Conservation (phyloP, 1,140 invertebrate species). For the Pseudachorutes palmiensis region DNA sequence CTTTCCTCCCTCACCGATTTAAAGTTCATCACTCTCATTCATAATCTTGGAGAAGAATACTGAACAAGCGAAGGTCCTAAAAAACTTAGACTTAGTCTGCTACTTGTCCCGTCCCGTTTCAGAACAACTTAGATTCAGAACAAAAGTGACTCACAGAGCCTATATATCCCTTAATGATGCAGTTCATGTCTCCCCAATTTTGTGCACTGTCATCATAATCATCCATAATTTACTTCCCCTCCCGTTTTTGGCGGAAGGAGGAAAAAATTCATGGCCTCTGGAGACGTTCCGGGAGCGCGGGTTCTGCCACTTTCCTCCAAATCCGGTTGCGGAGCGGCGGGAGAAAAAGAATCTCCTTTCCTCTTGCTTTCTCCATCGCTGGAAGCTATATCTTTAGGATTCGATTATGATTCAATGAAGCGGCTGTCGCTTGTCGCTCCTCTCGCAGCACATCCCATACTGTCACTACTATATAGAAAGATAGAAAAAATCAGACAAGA, state of each 20-base stretch:
- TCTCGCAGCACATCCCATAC: conserved; percentile 23
- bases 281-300: neutral
- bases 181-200: no score
- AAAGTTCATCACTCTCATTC: neutral
- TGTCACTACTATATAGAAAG: conserved; percentile 10
- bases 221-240: conserved; percentile 1
- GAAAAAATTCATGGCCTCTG: conserved; percentile 1
- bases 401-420: conserved; percentile 38
- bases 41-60: neutral
- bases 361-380: conserved; percentile 15
- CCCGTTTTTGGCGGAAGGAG: neutral
- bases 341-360: conserved; percentile 7
- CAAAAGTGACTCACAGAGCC: neutral
- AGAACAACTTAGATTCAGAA: neutral
- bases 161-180: no score
- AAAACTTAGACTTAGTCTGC: neutral
- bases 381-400: conserved; percentile 26
- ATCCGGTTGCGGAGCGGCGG: neutral
- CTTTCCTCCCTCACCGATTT: no score
- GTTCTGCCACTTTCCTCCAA: neutral
- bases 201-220: conserved; percentile 4
- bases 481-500: no score
- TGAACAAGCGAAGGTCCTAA: neutral
- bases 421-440: conserved; percentile 35
- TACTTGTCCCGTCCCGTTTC: neutral